Evolutionary conservation across 2,113 vertebrate genomes (phyloP), one percentile per base, ranked within the genome.

Genomic region (Tinamus guttatus): DNA sequence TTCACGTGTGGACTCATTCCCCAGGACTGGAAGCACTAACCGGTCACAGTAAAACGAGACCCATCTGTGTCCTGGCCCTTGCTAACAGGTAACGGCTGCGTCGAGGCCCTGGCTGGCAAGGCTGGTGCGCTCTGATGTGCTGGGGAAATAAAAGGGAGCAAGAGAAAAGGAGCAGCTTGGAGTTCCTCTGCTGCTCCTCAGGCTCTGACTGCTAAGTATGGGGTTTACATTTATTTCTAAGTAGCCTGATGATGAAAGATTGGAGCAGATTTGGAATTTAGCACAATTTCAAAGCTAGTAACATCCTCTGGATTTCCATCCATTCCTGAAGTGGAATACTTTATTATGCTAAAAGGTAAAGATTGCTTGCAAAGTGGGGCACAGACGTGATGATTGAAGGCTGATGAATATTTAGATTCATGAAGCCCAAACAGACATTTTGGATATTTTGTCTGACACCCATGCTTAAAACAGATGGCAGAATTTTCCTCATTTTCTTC

Each of bases 81-180:
- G 14, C 0, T 2, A 77, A 25, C 14, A 59, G 54, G 16, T 18
- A 16, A 51, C 0, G 8, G 27, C 80, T 81, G 76, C 74, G 22
- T 6, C 1, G 47, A 4, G 13, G 15, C 28, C 4, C 12, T 52
- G 52, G 45, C 28, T 87, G 24, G 28, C 52, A 32, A 75, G 9
- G 38, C 56, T 84, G 60, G 41, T 0, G 2, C 28, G 36, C 36
- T 64, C 20, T 5, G 2, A 9, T 11, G 32, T 1, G 0, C 4
- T 8, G 41, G 0, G 3, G 25, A 27, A 69, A 22, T 47, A 7
- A 81, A 43, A 58, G 27, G 25, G 24, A 9, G 32, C 16, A 15
- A 34, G 47, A 58, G 47, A 79, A 60, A 64, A 45, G 36, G 20
- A 83, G 47, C 0, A 0, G 12, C 62, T 17, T 36, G 0, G 0